Conservation (phyloP, 92 coral and sea anemone genomes). For the Epizoanthus stellaris region DNA sequence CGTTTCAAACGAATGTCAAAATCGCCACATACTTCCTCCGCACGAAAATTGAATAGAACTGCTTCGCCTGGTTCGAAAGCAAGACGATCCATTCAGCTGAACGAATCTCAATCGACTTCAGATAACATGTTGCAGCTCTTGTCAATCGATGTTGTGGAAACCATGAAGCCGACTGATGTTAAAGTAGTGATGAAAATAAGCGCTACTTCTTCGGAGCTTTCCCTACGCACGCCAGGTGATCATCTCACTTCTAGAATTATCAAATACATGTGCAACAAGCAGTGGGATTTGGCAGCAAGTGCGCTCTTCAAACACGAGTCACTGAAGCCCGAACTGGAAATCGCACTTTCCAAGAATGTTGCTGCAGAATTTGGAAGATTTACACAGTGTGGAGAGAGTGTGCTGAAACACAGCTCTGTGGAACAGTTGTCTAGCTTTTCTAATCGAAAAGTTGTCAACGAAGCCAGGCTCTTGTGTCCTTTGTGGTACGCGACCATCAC, state of each 20-base stretch:
- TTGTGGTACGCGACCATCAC: slow-evolving; percentile 19
- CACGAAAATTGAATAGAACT: slow-evolving; percentile 6
- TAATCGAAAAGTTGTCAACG: slow-evolving; percentile 22
- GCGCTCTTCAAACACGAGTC: slow-evolving; percentile 26
- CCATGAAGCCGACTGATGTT: slow-evolving; percentile 2
- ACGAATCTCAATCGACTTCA: no score
- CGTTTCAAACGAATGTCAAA: slow-evolving; percentile 15
- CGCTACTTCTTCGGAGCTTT: slow-evolving; percentile 1
- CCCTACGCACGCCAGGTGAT: slow-evolving; percentile 24
- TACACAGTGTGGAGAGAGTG: not conserved
- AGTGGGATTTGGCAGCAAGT: slow-evolving; percentile 38
- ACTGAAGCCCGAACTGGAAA: slow-evolving; percentile 14
- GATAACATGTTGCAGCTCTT: no score
- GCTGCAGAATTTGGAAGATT: slow-evolving; percentile 18
- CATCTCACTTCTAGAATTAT: slow-evolving; percentile 5
- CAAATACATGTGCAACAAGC: slow-evolving; percentile 19
- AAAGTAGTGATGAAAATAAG: slow-evolving; percentile 13
- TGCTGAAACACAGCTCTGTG: slow-evolving; percentile 20
- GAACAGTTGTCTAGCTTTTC: slow-evolving; percentile 3
- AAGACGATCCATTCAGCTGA: not conserved
- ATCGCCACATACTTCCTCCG: slow-evolving; percentile 35
- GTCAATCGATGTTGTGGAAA: not conserved
- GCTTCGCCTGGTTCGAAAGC: not conserved
- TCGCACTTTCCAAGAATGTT: slow-evolving; percentile 17
- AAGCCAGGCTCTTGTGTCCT: slow-evolving; percentile 12